Evolutionary conservation across 2,797 vertebrate species (phyloP), one percentile per base, ranked within the genome.

Genomic region (Typhlichthys subterraneus): DNA sequence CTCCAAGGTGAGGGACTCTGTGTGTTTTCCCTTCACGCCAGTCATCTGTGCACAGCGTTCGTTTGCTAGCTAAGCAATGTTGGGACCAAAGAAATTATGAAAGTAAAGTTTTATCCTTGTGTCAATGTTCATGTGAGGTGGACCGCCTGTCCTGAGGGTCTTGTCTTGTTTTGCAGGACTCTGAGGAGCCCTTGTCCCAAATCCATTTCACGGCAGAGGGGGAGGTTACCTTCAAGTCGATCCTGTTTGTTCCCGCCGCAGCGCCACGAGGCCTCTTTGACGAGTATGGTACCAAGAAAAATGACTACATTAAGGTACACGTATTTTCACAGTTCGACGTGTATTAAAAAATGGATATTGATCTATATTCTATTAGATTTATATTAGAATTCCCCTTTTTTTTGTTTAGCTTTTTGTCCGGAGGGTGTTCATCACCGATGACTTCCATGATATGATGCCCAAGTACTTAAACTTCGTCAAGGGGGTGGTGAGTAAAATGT

Each of bases 371-470:
- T 2, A 19, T 19, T 19, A 19, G 19, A 19, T 38, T 38, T 38
- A 38, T 7, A 38, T 38, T 5, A 7, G 8, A 38, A 38, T 1
- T 38, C 6, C 3, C 33, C 8, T 38, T 5, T 38, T 38, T 38
- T 38, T 5, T 38, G 6, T 7, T 0, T 74, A 93, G 92, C 84
- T 94, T 63, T 94, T 93, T 73, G 93, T 94, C 57, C 88, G 92
- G 63, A 93, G 98, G 84, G 98, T 99, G 53, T 99, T 99, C 89
- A 99, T 99, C 89, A 99, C 97, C 0, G 98, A 99, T 1, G 97
- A 99, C 79, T 99, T 99, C 92, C 96, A 99, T 53, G 97, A 99
- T 70, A 99, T 99, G 97, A 99, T 99, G 97, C 98, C 98, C 57
- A 99, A 99, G 75, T 99, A 99, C 42, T 93, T 99, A 38, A 99